Evolutionary conservation across 2,113 vertebrate species (phyloP).

Genomic region (Syngnathus scovelli): DNA sequence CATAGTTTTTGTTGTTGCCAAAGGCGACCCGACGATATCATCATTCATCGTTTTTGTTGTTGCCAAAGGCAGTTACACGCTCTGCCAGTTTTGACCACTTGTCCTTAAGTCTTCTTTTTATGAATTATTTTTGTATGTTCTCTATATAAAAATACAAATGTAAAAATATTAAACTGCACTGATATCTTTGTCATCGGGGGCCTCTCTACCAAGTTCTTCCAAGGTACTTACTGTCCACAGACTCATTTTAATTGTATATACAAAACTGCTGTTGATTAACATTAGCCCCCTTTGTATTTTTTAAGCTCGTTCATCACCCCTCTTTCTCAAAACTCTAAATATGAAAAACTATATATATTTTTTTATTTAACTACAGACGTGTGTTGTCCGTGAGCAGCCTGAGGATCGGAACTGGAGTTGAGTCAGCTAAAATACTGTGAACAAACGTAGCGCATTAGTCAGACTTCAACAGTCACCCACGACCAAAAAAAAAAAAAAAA

Average conservation of each 20-base stretch:
- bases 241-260: constrained; percentile 57
- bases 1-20: constrained; percentile 60
- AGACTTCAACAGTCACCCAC: background rate
- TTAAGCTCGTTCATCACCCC: constrained; percentile 19
- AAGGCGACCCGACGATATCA: constrained; percentile 46
- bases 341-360: constrained; percentile 50
- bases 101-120: constrained; percentile 68
- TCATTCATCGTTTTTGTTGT: constrained; percentile 47
- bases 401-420: background rate
- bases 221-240: constrained; percentile 36
- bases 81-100: constrained; percentile 74
- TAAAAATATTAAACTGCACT: constrained; percentile 49
- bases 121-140: constrained; percentile 62
- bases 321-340: constrained; percentile 34
- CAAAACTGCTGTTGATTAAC: constrained; percentile 43
- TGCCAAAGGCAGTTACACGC: constrained; percentile 71
- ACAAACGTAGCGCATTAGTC: background rate
- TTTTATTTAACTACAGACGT: constrained; percentile 7
- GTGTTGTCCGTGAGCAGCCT: background rate
- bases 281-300: constrained; percentile 29
- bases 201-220: constrained; percentile 56
- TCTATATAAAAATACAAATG: constrained; percentile 39
- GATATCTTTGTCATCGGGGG: constrained; percentile 52
- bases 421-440: background rate
- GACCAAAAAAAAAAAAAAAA: background rate